Percentiles rank a stretch among this genome's conserved stretches.
Evolutionary conservation across 1,140 invertebrate genomes (phyloP).

Genomic region (Cyrtorhinus lividipennis): DNA sequence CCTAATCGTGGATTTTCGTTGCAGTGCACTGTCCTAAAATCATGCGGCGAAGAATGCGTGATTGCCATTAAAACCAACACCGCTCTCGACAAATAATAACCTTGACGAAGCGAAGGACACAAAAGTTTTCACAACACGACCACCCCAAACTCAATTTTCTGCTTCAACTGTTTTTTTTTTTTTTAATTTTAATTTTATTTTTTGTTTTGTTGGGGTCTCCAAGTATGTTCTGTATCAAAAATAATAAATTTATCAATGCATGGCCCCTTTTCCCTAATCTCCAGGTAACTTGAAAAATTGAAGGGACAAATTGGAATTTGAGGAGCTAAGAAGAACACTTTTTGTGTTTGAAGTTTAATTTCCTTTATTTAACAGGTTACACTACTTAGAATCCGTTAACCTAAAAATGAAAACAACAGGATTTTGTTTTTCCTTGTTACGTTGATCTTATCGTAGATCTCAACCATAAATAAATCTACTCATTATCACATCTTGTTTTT

Average conservation of each 20-base stretch:
- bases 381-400: neutral
- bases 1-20: no score
- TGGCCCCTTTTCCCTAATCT: neutral
- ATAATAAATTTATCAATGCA: neutral
- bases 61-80: conserved; percentile 89
- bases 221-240: neutral
- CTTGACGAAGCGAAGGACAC: neutral
- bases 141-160: neutral
- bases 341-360: neutral
- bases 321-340: neutral
- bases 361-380: no score
- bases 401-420: neutral
- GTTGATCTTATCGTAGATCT: neutral
- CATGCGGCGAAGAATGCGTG: conserved; percentile 82
- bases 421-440: neutral
- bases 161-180: neutral
- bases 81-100: conserved; percentile 73
- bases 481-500: neutral
- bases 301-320: no score
- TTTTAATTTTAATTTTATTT: neutral
- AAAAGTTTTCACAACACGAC: neutral
- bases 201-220: neutral
- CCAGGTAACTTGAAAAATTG: no score
- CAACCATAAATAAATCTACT: neutral
- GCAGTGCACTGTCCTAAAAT: conserved; percentile 78